Conservation (phyloP, 2,113 vertebrate species). For the Nycticryphes semicollaris region DNA sequence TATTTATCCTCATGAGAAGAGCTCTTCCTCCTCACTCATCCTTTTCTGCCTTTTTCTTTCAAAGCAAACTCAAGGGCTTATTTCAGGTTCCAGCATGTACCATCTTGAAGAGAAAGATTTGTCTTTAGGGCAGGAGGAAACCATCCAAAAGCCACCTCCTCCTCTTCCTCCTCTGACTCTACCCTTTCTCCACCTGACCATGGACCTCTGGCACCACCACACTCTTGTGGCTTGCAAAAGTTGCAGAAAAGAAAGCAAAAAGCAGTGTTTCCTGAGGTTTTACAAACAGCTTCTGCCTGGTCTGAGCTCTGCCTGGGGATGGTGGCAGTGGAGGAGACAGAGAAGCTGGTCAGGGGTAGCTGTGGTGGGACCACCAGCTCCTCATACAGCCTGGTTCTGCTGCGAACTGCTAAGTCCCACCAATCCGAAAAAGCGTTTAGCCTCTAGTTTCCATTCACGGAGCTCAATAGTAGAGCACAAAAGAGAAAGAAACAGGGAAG, state of each 20-base stretch:
- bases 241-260: not conserved
- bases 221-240: not conserved
- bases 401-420: not conserved
- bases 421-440: not conserved
- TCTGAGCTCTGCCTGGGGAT: not conserved
- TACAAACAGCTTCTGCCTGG: not conserved
- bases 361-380: not conserved
- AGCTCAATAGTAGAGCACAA: not conserved
- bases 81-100: not conserved
- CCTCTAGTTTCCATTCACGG: not conserved
- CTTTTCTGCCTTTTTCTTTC: conserved; percentile 13
- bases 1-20: conserved; percentile 24
- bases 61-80: not conserved
- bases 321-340: not conserved
- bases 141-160: not conserved
- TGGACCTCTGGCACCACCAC: conserved; percentile 5
- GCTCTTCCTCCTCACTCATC: conserved; percentile 20
- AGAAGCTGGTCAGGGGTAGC: not conserved
- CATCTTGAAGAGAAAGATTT: conserved; percentile 34
- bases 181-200: not conserved
- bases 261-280: not conserved
- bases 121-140: not conserved
- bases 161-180: not conserved
- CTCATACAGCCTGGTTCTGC: not conserved
- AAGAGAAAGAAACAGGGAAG: not conserved